Evolutionary conservation across 2,888 invertebrate species (phyloP), one percentile per base, ranked within the genome.

Genomic region (Scaptomyza flava): DNA sequence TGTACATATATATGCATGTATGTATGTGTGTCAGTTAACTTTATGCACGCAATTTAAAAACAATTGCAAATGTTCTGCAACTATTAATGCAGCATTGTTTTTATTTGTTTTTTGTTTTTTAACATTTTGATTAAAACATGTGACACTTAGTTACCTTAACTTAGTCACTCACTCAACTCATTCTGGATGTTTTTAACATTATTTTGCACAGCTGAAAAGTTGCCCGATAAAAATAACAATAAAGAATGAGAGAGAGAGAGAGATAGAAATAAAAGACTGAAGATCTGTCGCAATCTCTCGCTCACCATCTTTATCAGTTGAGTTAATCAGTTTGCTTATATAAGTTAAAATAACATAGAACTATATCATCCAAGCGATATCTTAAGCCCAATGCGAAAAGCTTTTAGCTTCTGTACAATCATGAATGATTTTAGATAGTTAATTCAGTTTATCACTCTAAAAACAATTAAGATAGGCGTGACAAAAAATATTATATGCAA

Each of bases 201-300:
- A 53, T 38, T 51, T 61, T 43, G 51, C 47, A 62, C 65, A 72
- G 64, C 48, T 71, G 60, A 52, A 62, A 69, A 69, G 48, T 20
- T 27, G 33, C 43, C 9, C 57, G 71, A 50, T 58, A 45, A 54
- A 70, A 61, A 73, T 71, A 60, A 60, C 9, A 34, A 6, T n/a
- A n/a, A 12, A 48, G 7, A 34, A 14, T 0, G 14, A 38, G n/a
- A 31, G 9, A 31, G 30, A 46, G n/a, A 8, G 6, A 11, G 20
- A 11, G 17, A 20, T 3, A 42, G 5, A 11, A 6, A 20, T 2
- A 8, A 1, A 6, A 12, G 17, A 30, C 9, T 30, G 3, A 31
- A 54, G 8, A 52, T 53, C 66, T 68, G 31, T 41, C 6, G 50
- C 60, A 27, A 68, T 62, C 67, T 65, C 48, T 60, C 12, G 17